Percentiles rank a stretch among this genome's conserved stretches.
phyloP scores from a whole-genome alignment of 1,140 invertebrate species.

The Palaemon carinicauda region DNA sequence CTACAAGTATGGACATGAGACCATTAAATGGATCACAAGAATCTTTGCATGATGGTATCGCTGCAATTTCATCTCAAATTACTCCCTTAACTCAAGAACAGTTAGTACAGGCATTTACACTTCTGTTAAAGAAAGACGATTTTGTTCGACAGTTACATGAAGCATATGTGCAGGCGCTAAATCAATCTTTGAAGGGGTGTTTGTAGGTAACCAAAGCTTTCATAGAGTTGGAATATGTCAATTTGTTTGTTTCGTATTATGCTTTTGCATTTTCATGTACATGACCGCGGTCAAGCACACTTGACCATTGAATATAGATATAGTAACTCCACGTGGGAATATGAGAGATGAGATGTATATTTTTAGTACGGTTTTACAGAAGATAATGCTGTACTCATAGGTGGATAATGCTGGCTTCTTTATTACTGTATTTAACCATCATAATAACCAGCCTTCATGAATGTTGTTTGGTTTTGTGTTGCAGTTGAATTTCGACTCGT shows the following conservation, averaged over 20 bases:
- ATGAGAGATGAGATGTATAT: too few species aligned
- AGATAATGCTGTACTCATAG: too few species aligned
- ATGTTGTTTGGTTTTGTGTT: too few species aligned
- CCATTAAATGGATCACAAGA: conserved; percentile 52
- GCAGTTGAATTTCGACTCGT: too few species aligned
- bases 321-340: too few species aligned
- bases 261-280: conserved; percentile 13
- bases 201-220: conserved; percentile 20
- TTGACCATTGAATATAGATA: too few species aligned
- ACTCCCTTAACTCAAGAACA: conserved; percentile 56
- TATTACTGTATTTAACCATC: too few species aligned
- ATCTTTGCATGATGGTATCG: conserved; percentile 39
- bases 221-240: not conserved
- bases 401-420: too few species aligned
- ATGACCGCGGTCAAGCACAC: not conserved
- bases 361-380: too few species aligned
- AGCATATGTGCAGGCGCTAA: conserved; percentile 53
- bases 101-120: conserved; percentile 54
- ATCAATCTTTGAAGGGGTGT: conserved; percentile 43
- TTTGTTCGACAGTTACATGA: conserved; percentile 58
- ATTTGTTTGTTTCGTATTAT: conserved; percentile 17
- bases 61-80: conserved; percentile 5
- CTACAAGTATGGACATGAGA: conserved; percentile 19
- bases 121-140: conserved; percentile 57
- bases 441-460: too few species aligned